Percentiles rank a stretch among this genome's conserved stretches.
These are phyloP conservation scores for Nomia melanderi DNA, from an alignment of 1,140 invertebrate genomes.

Conservation along the genomic window DNA sequence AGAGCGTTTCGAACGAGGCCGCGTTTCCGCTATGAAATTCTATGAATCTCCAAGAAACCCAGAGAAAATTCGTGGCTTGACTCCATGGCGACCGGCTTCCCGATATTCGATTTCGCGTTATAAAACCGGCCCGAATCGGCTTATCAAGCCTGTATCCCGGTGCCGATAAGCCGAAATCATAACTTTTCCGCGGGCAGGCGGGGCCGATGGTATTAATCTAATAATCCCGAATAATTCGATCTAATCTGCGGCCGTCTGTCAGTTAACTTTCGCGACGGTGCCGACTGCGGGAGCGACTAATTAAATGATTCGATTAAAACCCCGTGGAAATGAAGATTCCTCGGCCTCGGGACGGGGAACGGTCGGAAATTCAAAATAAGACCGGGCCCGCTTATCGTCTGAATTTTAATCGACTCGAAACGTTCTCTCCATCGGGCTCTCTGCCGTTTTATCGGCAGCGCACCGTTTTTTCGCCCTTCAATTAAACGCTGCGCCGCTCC, in stretches of 20 bases:
- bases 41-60: slow-evolving; percentile 37
- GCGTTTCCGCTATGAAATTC: slow-evolving; percentile 36
- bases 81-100: not conserved
- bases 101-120: slow-evolving; percentile 29
- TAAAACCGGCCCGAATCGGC: slow-evolving; percentile 11
- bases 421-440: not conserved
- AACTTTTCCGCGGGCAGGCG: slow-evolving; percentile 57
- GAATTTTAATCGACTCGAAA: slow-evolving; percentile 73
- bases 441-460: not conserved
- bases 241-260: slow-evolving; percentile 71
- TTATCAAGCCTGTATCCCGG: not conserved
- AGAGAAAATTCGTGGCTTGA: not conserved
- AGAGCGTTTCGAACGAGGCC: slow-evolving; percentile 13
- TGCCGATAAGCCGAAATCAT: slow-evolving; percentile 60
- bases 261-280: slow-evolving; percentile 73
- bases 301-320: slow-evolving; percentile 77
- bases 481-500: not conserved
- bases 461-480: not conserved
- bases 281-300: slow-evolving; percentile 73
- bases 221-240: slow-evolving; percentile 74
- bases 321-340: slow-evolving; percentile 73
- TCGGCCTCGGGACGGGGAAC: slow-evolving; percentile 42
- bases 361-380: slow-evolving; percentile 70
- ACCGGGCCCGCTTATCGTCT: slow-evolving; percentile 41
- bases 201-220: slow-evolving; percentile 64